Evolutionary conservation across 2,113 vertebrate species (phyloP).

Genomic region (Lepus timidus): DNA sequence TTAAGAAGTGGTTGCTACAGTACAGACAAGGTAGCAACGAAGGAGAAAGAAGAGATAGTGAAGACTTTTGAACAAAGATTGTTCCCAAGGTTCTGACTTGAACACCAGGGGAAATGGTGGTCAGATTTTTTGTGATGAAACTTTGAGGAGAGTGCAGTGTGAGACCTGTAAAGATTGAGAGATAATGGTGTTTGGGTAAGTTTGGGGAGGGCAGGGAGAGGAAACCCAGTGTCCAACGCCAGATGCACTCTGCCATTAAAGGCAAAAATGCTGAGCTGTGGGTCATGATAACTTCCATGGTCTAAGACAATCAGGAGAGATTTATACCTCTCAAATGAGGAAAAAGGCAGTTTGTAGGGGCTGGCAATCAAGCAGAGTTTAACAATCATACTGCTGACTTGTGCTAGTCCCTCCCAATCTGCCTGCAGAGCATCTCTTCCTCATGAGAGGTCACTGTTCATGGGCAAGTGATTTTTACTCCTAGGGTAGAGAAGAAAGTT

Average conservation of each 20-base stretch:
- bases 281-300: not conserved
- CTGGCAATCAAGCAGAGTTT: not conserved
- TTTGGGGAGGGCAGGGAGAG: too few relatives aligned
- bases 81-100: not conserved
- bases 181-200: not conserved
- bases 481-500: not conserved
- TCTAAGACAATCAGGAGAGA: not conserved
- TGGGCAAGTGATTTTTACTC: not conserved
- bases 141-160: not conserved
- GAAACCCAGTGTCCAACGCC: not conserved
- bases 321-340: not conserved
- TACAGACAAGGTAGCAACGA: not conserved
- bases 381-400: not conserved
- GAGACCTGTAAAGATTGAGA: not conserved
- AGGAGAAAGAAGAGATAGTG: fast-evolving
- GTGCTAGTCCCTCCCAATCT: not conserved
- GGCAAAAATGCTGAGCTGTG: not conserved
- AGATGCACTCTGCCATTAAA: not conserved
- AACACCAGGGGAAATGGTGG: not conserved
- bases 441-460: not conserved
- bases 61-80: not conserved
- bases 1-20: not conserved
- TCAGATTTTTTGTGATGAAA: not conserved
- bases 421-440: not conserved
- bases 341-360: not conserved